Evolutionary conservation across 92 coral and sea anemone genomes (phyloP).

Genomic region (Paramuricea clavata): DNA sequence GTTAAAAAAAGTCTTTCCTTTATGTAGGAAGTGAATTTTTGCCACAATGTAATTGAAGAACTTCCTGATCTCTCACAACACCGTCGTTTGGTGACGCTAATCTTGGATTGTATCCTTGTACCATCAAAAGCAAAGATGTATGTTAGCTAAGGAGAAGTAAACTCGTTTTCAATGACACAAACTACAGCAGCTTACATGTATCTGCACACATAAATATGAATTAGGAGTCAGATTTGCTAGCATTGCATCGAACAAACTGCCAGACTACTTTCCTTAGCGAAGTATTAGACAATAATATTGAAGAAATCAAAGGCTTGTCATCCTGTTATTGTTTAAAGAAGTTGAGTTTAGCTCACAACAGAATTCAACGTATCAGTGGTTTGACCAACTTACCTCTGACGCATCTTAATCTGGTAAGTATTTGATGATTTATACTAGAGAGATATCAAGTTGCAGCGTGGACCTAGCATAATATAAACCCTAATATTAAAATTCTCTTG

Average conservation of each 20-base stretch:
- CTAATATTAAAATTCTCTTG: too few species aligned
- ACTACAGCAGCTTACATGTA: background rate
- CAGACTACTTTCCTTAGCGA: conserved; percentile 10
- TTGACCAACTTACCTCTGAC: conserved; percentile 80
- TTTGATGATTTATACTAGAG: background rate
- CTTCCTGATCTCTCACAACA: conserved; percentile 90
- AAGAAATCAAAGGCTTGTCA: conserved; percentile 86
- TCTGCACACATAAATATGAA: background rate
- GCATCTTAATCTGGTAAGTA: conserved; percentile 77
- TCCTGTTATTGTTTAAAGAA: conserved; percentile 77
- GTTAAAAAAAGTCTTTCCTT: background rate
- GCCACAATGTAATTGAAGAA: conserved; percentile 77
- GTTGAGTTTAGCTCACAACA: conserved; percentile 82
- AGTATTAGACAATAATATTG: conserved; percentile 76
- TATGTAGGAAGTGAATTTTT: conserved; percentile 82
- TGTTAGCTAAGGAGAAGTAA: too few species aligned
- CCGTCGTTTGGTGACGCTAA: conserved; percentile 72
- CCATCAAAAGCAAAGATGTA: too few species aligned
- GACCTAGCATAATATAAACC: too few species aligned
- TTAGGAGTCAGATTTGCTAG: background rate
- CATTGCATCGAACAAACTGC: background rate
- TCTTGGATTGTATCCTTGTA: conserved; percentile 89
- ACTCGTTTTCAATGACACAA: background rate
- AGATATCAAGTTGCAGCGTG: too few species aligned
- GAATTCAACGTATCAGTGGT: conserved; percentile 74